Conservation (phyloP, 2,113 vertebrate genomes). For the Heteronetta atricapilla region DNA sequence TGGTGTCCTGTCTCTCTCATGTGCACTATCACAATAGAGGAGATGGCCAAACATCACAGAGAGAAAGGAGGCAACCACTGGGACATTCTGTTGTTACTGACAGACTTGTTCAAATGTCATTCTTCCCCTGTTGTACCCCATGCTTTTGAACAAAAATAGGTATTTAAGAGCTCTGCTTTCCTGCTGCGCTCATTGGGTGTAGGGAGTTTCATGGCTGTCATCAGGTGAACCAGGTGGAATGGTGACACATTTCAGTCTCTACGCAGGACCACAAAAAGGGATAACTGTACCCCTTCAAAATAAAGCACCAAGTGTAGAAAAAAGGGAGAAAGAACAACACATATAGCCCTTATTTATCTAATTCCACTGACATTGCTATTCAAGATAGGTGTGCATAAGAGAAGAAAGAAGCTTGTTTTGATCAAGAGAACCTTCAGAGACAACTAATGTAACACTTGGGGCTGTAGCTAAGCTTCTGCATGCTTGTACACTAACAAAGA, state of each 20-base stretch:
- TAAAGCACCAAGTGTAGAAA: neutral
- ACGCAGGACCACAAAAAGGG: neutral
- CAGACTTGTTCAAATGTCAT: neutral
- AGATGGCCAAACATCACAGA: neutral
- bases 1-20: fast-evolving
- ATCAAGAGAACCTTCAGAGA: neutral
- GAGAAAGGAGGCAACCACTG: neutral
- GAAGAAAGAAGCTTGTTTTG: neutral
- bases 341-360: neutral
- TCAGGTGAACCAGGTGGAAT: neutral
- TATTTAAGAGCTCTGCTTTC: neutral
- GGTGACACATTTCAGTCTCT: neutral
- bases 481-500: neutral
- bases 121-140: fast-evolving
- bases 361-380: neutral
- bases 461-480: neutral
- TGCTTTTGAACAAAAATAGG: neutral
- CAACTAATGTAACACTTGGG: neutral
- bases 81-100: neutral
- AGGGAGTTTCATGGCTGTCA: neutral
- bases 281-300: neutral
- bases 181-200: neutral
- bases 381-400: neutral
- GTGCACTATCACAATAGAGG: fast-evolving
- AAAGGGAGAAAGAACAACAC: neutral